Base-by-base conservation (phyloP, 2,888 invertebrate species). In the Eudemis profundana region DNA sequence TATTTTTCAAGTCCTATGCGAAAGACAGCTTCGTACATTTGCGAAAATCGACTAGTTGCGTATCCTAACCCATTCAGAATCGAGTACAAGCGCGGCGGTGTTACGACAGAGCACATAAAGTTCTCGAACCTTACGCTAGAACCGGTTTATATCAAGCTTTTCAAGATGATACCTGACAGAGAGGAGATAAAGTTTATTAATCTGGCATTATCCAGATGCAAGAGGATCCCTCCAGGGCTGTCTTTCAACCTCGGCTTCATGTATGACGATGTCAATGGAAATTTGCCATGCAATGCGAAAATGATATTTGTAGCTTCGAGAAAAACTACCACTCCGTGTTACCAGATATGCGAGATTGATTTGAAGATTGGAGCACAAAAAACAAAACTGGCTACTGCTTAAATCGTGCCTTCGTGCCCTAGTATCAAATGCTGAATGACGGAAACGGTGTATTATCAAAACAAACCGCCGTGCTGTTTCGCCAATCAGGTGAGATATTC, bases 301-400 rank as follows among this genome's bases (percentile, higher is more conserved):
- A 85, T 90, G 75, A 82, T 90, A 61, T 89, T 90, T 66, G 90
- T 90, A 0, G 90, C 90, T 8, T 85, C 88, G 0, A 83, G 87
- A 69, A 90, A 87, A 73, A 84, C 88, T 0, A 78, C 84, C 0
- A 90, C 90, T 0, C 90, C 90, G 0, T 90, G 91, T 66, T 91
- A 90, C 68, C 91, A 91, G 70, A 80, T 90, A 38, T 90, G 90
- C 67, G 89, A 89, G 74, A 87, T 89, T n/a, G 84, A 87, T 67
- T 71, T 91, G 42, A 69, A 79, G 47, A 84, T 90, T 57, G 78
- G 80, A 12, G 75, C 79, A 4, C 79, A 78, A 64, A 89, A 87
- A 72, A 70, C 77, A 42, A 82, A 83, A 63, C 62, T 75, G 0
- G 68, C 68, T 12, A 29, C 27, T 14, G 33, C 57, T n/a, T n/a